Base-by-base conservation (phyloP, 2,888 invertebrate genomes). In the Strigamia transsilvanica region DNA sequence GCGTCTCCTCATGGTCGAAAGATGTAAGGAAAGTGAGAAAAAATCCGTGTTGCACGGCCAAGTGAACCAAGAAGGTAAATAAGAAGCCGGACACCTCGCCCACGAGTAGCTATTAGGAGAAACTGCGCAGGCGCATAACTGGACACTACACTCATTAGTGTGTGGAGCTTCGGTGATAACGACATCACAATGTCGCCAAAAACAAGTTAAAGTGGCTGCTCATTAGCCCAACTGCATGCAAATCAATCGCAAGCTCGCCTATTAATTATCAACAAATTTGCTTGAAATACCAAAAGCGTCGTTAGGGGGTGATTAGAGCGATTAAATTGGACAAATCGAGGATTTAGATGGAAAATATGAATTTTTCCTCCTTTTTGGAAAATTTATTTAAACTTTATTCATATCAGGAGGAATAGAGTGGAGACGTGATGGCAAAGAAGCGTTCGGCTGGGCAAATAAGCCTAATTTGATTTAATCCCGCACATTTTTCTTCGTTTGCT, bases 81-180 rank as follows among this genome's bases (percentile, higher is more conserved):
- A 66, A 66, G 66, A 66, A 66, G 66, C 66, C 32, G 66, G 66
- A 66, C 66, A 66, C 66, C 66, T 66, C 66, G 66, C 66, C 66
- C 66, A 66, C 66, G 32, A 66, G 66, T 66, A 10, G 66, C 66
- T 66, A 66, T 66, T 66, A 66, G 66, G 27, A 23, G 66, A 66
- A 46, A 66, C 66, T 66, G 66, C 66, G 66, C 66, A 66, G 23
- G 66, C 66, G 66, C 66, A 66, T 66, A 66, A 66, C 66, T 66
- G 66, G 66, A 66, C 66, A 66, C 66, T 66, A 27, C 66, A 66
- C 66, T 66, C 66, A 27, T 66, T 66, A 66, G 66, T 66, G 66
- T 66, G 10, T 2, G 18, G 61, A 23, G n/a, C 23, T 15, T 23
- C 21, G 21, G 21, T 61, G 66, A 66, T 66, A 66, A 66, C 66